Percentiles rank a stretch among this genome's conserved stretches.
These are phyloP conservation scores for Erpobdella octoculata DNA, from an alignment of 2,888 invertebrate species.

Conservation along the genomic window DNA sequence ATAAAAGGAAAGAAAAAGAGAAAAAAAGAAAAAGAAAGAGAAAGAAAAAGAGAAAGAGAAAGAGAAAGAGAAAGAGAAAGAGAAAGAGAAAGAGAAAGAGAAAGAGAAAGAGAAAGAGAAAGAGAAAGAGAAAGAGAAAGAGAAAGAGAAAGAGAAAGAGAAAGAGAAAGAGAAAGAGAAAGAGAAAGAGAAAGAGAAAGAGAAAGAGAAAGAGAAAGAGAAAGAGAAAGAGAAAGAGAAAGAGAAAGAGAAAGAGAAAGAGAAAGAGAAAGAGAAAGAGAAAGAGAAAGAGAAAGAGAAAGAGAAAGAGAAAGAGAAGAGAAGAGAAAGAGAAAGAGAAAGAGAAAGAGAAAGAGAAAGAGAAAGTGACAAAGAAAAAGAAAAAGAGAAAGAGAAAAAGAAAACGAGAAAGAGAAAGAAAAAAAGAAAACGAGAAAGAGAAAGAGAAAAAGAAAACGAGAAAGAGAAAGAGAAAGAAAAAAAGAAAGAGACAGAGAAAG, in stretches of 20 bases:
- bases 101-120: constrained; percentile 8
- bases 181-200: neutral
- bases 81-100: neutral
- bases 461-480: neutral
- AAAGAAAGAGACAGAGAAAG: neutral
- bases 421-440: neutral
- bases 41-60: neutral
- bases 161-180: neutral
- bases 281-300: neutral
- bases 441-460: neutral
- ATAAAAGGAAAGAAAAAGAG: neutral
- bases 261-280: neutral
- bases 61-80: neutral
- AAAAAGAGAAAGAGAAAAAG: neutral
- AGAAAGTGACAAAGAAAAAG: too few relatives aligned
- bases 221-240: neutral
- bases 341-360: neutral
- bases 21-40: neutral
- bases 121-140: neutral
- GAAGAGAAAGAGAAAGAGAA: neutral
- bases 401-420: neutral
- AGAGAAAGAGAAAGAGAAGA: neutral
- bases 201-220: neutral
- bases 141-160: neutral
- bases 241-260: neutral